These are phyloP conservation scores for Harpalus rufipes DNA, from an alignment of 2,888 invertebrate species.

Conservation along the genomic window DNA sequence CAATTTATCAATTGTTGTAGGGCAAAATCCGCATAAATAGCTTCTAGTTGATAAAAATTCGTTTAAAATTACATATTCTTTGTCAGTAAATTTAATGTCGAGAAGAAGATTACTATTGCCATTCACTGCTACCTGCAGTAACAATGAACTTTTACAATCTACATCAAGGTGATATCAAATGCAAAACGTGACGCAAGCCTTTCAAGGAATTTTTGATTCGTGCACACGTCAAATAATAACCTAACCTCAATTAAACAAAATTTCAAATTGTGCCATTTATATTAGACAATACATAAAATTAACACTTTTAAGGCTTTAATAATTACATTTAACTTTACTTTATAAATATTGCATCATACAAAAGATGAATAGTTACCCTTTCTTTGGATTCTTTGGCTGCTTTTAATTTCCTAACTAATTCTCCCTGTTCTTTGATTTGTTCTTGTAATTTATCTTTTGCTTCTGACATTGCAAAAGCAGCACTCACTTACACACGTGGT, in stretches of 20 bases:
- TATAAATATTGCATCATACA: slow-evolving; percentile 50
- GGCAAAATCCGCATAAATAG: slow-evolving; percentile 80
- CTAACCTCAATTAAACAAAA: slow-evolving; percentile 19
- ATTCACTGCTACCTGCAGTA: slow-evolving; percentile 62
- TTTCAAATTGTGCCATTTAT: not conserved
- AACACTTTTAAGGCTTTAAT: no score
- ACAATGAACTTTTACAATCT: slow-evolving; percentile 54
- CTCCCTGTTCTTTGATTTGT: slow-evolving; percentile 86
- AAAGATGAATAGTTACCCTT: slow-evolving; percentile 78
- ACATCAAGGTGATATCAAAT: slow-evolving; percentile 34
- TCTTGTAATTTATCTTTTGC: slow-evolving; percentile 79
- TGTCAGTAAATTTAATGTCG: slow-evolving; percentile 51
- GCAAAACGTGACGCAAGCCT: slow-evolving; percentile 12
- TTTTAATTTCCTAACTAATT: slow-evolving; percentile 90
- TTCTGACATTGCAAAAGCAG: slow-evolving; percentile 75
- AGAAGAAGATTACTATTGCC: slow-evolving; percentile 45
- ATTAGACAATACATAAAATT: not conserved
- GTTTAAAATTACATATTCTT: slow-evolving; percentile 72
- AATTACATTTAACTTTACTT: no score
- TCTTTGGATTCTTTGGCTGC: slow-evolving; percentile 87
- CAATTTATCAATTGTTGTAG: slow-evolving; percentile 79
- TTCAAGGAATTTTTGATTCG: slow-evolving; percentile 31
- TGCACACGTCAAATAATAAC: slow-evolving; percentile 28
- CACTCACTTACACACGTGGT: slow-evolving; percentile 58
- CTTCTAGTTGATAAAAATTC: slow-evolving; percentile 79